Percentiles rank a stretch among this genome's conserved stretches.
Evolutionary conservation across 2,888 invertebrate genomes (phyloP).

Genomic region (Drosophila putrida): DNA sequence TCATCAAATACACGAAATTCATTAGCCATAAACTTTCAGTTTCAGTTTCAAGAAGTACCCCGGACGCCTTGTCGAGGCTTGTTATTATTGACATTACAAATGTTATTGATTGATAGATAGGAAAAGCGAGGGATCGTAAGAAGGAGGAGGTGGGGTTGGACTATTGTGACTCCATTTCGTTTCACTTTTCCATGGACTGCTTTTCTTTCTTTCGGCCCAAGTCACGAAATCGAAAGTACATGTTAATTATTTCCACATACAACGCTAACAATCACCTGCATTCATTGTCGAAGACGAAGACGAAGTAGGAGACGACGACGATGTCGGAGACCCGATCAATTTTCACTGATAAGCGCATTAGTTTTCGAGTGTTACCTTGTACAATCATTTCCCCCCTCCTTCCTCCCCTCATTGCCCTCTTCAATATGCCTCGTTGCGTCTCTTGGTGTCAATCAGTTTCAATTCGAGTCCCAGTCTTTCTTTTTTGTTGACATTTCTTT

Average conservation of each 20-base stretch:
- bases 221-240: constrained; percentile 81
- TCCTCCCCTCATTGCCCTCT: constrained; percentile 1
- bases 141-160: background rate
- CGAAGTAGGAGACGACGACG: constrained; percentile 2
- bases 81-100: constrained; percentile 81
- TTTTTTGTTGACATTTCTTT: constrained; percentile 68
- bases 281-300: constrained; percentile 46
- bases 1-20: constrained; percentile 64
- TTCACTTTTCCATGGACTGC: constrained; percentile 52
- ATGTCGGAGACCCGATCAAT: constrained; percentile 55
- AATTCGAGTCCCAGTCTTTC: constrained; percentile 40
- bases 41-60: constrained; percentile 52
- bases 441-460: constrained; percentile 69
- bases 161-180: constrained; percentile 46
- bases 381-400: constrained; percentile 17
- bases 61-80: constrained; percentile 48
- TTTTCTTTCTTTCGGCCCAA: constrained; percentile 45
- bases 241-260: constrained; percentile 79
- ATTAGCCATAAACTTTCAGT: constrained; percentile 63
- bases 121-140: background rate
- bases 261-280: constrained; percentile 72
- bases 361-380: constrained; percentile 64
- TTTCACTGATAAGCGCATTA: constrained; percentile 75
- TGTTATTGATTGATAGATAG: constrained; percentile 71
- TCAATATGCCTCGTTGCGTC: constrained; percentile 31